Base-by-base conservation (phyloP, 2,113 vertebrate species). In the Crypturellus undulatus region DNA sequence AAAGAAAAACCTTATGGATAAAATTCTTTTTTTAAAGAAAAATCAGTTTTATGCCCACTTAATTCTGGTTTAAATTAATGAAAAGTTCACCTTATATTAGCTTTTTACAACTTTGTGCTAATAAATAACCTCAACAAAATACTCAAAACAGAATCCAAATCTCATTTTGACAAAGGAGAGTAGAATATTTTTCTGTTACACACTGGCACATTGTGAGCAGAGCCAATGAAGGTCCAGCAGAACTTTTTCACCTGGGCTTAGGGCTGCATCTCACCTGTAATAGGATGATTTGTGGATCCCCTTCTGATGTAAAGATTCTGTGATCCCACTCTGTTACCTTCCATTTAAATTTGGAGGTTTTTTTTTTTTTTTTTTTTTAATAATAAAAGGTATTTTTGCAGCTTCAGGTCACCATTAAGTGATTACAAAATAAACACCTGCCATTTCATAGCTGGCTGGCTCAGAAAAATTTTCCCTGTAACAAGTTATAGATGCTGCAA, bases 401-500 rank as follows among this genome's bases (percentile, higher is more conserved):
- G 21, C 38, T 65, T 34, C 38, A 28, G 43, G 43, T 38, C 42
- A 76, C 32, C 36, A 43, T 6, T 5, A 12, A 56, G 32, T 10
- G 26, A 22, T 0, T 69, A 59, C 22, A 34, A 10, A 70, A 62
- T 2, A 80, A 45, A 14, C 77, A 52, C 5, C 45, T 18, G 40
- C 3, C 36, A 36, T 72, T 60, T 71, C 38, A 15, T 3, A 90
- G 38, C 45, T 0, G 1, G 3, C 11, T 62, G 75, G n/a, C 70
- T 64, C 32, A 8, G 47, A 49, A 42, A 40, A 2, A 9, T 14
- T 17, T 18, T 30, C 28, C 60, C 49, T 14, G 58, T 77, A 34
- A 34, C 51, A 62, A 0, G 0, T 16, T n/a, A 62, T 20, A 65
- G 45, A 30, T 2, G 0, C 26, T 4, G 42, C 22, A 34, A 5